phyloP scores from a whole-genome alignment of 2,113 vertebrate genomes.

The Gracilinanus agilis region DNA sequence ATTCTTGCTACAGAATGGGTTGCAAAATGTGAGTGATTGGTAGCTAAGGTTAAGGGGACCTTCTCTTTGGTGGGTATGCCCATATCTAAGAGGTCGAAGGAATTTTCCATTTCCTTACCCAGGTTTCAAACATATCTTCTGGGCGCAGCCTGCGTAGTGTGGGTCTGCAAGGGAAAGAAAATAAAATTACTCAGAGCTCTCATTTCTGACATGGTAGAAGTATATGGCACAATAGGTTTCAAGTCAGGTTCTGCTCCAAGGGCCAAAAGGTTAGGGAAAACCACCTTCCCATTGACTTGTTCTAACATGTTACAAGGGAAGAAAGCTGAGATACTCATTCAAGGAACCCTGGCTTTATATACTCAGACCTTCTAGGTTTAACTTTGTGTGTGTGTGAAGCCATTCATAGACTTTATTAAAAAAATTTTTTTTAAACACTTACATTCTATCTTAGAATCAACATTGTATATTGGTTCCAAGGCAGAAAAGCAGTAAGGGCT shows the following conservation, averaged over 20 bases:
- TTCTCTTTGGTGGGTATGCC: neutral
- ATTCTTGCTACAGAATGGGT: neutral
- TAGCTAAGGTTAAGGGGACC: neutral
- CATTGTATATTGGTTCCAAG: no score
- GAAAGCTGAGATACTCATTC: neutral
- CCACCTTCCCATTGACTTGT: neutral
- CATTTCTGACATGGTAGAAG: neutral
- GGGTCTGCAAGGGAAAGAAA: constrained; percentile 86
- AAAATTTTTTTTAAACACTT: no score
- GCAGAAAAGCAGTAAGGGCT: no score
- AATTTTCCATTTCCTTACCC: constrained; percentile 88
- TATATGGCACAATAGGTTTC: neutral
- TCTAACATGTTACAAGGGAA: neutral
- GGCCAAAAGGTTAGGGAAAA: neutral
- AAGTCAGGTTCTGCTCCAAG: neutral
- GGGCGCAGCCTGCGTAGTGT: constrained; percentile 96
- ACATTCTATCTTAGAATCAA: no score
- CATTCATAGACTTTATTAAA: no score
- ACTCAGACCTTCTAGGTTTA: neutral
- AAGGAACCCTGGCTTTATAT: neutral
- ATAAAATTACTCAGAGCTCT: constrained; percentile 20
- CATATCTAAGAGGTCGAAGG: neutral
- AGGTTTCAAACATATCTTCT: constrained; percentile 97
- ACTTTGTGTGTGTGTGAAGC: neutral
- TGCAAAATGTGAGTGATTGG: neutral